Conservation (phyloP, 2,888 invertebrate genomes). For the Spisula solida region DNA sequence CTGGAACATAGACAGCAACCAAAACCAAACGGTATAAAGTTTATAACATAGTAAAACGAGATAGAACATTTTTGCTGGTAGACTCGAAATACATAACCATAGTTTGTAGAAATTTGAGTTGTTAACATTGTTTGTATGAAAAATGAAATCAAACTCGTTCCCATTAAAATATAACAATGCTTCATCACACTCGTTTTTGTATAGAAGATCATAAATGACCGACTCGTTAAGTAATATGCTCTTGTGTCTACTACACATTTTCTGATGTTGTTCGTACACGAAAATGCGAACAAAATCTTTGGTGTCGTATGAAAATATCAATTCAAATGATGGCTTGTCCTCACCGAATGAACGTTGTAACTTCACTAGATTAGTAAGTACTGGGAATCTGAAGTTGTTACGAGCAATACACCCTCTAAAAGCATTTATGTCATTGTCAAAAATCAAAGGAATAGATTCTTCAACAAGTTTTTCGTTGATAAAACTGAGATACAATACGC, state of each 20-base stretch:
- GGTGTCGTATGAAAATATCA: constrained; percentile 28
- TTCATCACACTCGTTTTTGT: constrained; percentile 34
- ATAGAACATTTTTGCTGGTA: constrained; percentile 31
- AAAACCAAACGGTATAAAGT: neutral
- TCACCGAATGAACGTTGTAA: neutral
- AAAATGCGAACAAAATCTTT: constrained; percentile 22
- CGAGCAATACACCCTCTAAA: constrained; percentile 12
- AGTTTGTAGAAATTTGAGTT: neutral
- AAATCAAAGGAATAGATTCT: constrained; percentile 20
- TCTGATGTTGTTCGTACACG: constrained; percentile 27
- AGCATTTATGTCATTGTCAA: constrained; percentile 33
- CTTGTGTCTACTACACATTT: constrained; percentile 28
- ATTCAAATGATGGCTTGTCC: neutral
- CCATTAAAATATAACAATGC: constrained; percentile 39
- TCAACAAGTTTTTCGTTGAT: constrained; percentile 24
- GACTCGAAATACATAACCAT: constrained; percentile 14
- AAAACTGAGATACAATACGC: neutral
- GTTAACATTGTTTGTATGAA: constrained; percentile 11
- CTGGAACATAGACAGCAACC: constrained; percentile 4
- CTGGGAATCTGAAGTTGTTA: constrained; percentile 27
- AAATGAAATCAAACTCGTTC: constrained; percentile 37
- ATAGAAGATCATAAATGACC: constrained; percentile 18
- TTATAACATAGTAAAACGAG: neutral
- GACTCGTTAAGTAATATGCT: constrained; percentile 18
- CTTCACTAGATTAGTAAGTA: constrained; percentile 9